phyloP scores from a whole-genome alignment of 2,113 vertebrate genomes.

The Amia ocellicauda region DNA sequence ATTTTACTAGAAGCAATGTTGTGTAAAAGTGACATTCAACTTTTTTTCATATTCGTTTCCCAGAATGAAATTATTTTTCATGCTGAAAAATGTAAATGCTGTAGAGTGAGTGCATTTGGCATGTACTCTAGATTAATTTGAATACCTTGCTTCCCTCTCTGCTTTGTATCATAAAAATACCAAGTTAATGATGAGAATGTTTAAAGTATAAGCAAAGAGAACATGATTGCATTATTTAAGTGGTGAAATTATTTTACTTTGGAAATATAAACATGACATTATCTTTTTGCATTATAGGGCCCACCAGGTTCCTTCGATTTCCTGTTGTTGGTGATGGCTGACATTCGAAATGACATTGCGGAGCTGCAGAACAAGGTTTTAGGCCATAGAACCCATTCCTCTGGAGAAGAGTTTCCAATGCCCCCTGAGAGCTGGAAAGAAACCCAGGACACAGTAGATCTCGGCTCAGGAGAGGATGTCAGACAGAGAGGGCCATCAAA shows the following conservation, averaged over 20 bases:
- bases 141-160: background rate
- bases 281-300: conserved; percentile 63
- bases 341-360: conserved; percentile 90
- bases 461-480: conserved; percentile 85
- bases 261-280: background rate
- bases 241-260: background rate
- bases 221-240: background rate
- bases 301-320: conserved; percentile 96
- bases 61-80: conserved; percentile 17
- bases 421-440: conserved; percentile 77
- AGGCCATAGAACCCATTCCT: conserved; percentile 68
- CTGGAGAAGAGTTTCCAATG: conserved; percentile 72
- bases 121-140: no score
- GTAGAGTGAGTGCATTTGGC: background rate
- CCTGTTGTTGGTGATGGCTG: conserved; percentile 90
- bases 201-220: background rate
- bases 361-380: conserved; percentile 89
- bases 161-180: background rate
- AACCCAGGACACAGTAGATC: conserved; percentile 71
- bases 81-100: background rate
- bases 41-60: background rate
- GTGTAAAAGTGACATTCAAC: background rate
- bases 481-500: conserved; percentile 59
- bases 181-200: background rate
- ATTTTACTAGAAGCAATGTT: background rate